These are phyloP conservation scores for Magallana ariakensis DNA, from an alignment of 1,140 invertebrate species.

Conservation along the genomic window DNA sequence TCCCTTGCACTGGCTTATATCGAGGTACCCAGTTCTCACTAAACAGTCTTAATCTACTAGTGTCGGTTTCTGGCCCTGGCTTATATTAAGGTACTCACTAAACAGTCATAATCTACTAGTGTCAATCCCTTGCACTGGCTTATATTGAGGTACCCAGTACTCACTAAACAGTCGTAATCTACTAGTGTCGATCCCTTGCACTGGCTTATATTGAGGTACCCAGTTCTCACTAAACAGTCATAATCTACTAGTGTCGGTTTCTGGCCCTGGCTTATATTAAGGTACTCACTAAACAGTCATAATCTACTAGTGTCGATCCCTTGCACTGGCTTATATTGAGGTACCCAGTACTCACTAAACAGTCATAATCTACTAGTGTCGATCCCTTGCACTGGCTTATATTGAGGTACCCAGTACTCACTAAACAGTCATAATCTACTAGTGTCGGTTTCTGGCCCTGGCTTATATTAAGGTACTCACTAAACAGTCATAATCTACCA, in stretches of 20 bases:
- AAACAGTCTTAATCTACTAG: neutral
- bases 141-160: too few relatives aligned
- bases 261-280: constrained; percentile 76
- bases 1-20: neutral
- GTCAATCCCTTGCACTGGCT: too few relatives aligned
- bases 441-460: neutral
- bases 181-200: too few relatives aligned
- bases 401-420: constrained; percentile 82
- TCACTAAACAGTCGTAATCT: too few relatives aligned
- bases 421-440: neutral
- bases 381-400: constrained; percentile 80
- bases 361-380: constrained; percentile 88
- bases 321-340: neutral
- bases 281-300: constrained; percentile 68
- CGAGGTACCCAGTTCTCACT: neutral
- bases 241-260: neutral
- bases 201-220: too few relatives aligned
- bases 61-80: too few relatives aligned
- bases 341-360: neutral
- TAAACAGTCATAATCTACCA: neutral
- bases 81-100: too few relatives aligned
- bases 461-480: neutral
- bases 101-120: too few relatives aligned
- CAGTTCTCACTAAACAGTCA: too few relatives aligned
- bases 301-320: too few relatives aligned